A percentile compares a stretch with the other conserved stretches of the same genome.
These are phyloP conservation scores for Xestia ashworthii DNA, from an alignment of 2,888 invertebrate genomes.

Conservation along the genomic window DNA sequence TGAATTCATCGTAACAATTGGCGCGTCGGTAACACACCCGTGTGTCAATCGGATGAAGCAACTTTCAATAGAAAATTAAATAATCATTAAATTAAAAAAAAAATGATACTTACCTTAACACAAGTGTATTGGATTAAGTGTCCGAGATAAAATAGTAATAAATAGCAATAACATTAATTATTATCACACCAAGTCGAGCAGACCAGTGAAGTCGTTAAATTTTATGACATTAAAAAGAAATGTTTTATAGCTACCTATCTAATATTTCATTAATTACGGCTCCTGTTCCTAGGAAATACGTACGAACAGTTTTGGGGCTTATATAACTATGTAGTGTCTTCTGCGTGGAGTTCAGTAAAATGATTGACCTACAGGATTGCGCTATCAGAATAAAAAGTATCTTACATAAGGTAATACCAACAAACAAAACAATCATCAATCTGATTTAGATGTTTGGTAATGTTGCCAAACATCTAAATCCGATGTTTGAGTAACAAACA, in stretches of 20 bases:
- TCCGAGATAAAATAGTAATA: constrained; percentile 21
- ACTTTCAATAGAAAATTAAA: neutral
- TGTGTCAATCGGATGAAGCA: neutral
- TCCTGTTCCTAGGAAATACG: neutral
- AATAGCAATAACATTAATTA: constrained; percentile 7
- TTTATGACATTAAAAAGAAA: constrained; percentile 10
- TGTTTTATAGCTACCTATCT: constrained; percentile 31
- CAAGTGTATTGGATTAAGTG: neutral
- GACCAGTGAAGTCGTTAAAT: constrained; percentile 34
- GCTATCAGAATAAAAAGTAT: neutral
- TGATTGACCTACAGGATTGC: neutral
- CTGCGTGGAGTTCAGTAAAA: neutral
- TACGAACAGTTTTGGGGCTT: neutral
- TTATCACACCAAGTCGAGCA: constrained; percentile 3
- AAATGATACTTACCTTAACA: neutral
- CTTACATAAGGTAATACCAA: no score
- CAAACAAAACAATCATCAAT: no score
- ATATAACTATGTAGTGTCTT: neutral
- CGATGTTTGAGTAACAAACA: neutral
- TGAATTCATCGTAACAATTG: neutral
- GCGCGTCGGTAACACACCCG: no score
- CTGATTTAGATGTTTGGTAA: no score
- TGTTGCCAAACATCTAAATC: no score
- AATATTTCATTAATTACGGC: constrained; percentile 4
- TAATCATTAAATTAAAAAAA: neutral